Conservation (phyloP, 2,797 vertebrate species). For the Eutrigla gurnardus region DNA sequence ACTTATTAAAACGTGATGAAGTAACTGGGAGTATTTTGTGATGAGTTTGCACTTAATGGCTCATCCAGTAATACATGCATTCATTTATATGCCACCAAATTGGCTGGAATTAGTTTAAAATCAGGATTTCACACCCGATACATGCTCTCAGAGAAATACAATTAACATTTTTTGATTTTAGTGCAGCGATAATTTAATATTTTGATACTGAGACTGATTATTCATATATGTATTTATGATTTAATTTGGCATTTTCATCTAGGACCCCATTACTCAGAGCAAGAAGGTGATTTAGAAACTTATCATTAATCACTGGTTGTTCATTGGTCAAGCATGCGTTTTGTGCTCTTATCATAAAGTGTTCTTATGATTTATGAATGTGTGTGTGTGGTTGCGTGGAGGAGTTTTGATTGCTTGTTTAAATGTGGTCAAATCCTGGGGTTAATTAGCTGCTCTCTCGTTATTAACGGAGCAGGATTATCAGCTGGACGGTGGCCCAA, state of each 20-base stretch:
- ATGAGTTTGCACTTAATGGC: background rate
- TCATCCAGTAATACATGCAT: background rate
- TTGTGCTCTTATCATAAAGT: background rate
- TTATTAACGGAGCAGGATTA: background rate
- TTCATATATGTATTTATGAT: background rate
- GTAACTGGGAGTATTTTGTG: background rate
- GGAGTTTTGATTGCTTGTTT: background rate
- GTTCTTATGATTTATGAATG: background rate
- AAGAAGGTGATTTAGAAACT: background rate
- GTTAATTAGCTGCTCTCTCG: background rate
- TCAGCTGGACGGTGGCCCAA: background rate
- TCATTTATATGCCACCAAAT: background rate
- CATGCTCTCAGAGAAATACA: background rate
- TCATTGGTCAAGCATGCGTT: background rate
- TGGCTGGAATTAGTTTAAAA: background rate
- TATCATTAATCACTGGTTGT: background rate
- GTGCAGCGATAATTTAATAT: background rate
- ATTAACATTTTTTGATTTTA: no score
- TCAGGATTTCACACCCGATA: background rate
- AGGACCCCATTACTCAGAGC: background rate
- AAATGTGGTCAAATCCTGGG: background rate
- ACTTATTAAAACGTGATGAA: background rate
- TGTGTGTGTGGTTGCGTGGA: no score
- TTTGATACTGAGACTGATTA: background rate
- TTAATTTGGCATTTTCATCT: background rate